Conservation (phyloP, 2,888 invertebrate genomes). For the Trilocha varians region DNA sequence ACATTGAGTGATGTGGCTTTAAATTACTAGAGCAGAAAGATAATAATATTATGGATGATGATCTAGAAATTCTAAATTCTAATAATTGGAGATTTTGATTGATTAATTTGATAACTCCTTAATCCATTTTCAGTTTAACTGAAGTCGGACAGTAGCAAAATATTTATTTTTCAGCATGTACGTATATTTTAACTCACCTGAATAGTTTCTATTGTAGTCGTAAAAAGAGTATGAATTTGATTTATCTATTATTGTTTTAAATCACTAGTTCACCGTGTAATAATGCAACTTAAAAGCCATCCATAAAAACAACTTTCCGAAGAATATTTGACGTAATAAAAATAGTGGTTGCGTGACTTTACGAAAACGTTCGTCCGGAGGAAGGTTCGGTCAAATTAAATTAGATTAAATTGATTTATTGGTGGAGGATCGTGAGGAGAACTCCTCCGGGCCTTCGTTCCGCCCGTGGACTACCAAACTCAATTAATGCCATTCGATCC, state of each 20-base stretch:
- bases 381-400: constrained; percentile 65
- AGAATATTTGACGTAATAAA: constrained; percentile 7
- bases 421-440: constrained; percentile 47
- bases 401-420: constrained; percentile 73
- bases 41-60: too few relatives aligned
- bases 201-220: too few relatives aligned
- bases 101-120: too few relatives aligned
- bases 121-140: too few relatives aligned
- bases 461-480: constrained; percentile 39
- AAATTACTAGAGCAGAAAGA: too few relatives aligned
- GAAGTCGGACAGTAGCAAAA: too few relatives aligned
- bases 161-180: too few relatives aligned
- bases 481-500: constrained; percentile 67
- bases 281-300: neutral
- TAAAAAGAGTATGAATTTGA: neutral
- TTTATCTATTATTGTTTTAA: neutral
- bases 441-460: constrained; percentile 41
- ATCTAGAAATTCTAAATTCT: too few relatives aligned
- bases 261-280: neutral
- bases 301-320: constrained; percentile 10
- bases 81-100: too few relatives aligned
- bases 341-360: constrained; percentile 48
- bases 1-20: too few relatives aligned
- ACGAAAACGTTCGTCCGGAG: constrained; percentile 36
- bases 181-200: too few relatives aligned